phyloP scores from a whole-genome alignment of 2,888 invertebrate genomes.

The Ferdinandea cuprea region DNA sequence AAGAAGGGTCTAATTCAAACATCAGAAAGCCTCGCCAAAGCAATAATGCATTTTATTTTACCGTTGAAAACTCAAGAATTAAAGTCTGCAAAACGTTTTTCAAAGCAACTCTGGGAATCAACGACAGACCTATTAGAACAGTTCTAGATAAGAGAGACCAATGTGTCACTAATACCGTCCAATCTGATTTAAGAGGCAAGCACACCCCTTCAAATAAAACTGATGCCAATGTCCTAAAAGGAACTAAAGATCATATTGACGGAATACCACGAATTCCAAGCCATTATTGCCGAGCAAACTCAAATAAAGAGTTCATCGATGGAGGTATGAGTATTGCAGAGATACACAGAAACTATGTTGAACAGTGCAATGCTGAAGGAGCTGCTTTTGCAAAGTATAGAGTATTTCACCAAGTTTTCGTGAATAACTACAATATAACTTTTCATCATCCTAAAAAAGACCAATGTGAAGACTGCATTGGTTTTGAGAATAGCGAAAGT shows the following conservation, averaged over 20 bases:
- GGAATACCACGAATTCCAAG: constrained; percentile 45
- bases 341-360: no score
- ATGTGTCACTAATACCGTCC: constrained; percentile 11
- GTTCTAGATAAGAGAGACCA: constrained; percentile 30
- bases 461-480: no score
- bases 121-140: no score
- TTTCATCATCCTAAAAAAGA: constrained; percentile 25
- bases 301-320: no score
- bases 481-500: no score
- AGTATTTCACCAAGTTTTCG: constrained; percentile 20
- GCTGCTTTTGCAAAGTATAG: constrained; percentile 46
- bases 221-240: no score
- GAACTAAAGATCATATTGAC: constrained; percentile 36
- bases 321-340: no score
- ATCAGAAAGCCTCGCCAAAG: constrained; percentile 21
- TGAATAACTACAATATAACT: no score
- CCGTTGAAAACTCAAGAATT: constrained; percentile 17
- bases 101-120: no score
- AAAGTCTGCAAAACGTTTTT: constrained; percentile 20
- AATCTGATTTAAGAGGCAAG: constrained; percentile 19
- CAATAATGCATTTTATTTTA: constrained; percentile 42
- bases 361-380: no score
- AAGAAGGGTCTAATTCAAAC: constrained; percentile 8
- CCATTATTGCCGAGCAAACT: constrained; percentile 46
- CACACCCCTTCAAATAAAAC: no score